Base-by-base conservation (phyloP, 2,888 invertebrate species). In the Pollenia labialis region DNA sequence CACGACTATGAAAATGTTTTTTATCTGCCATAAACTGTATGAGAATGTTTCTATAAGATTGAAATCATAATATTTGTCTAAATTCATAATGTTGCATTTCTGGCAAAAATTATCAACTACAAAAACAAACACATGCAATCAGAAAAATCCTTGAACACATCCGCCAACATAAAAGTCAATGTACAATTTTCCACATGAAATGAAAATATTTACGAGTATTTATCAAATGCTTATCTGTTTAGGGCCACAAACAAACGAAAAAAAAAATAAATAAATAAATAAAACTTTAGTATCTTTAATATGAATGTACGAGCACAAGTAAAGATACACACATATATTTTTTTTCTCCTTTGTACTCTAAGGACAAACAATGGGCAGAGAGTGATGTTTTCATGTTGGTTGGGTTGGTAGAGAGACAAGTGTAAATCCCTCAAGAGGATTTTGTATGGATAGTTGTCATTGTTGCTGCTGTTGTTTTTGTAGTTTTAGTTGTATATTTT, bases 51-150 rank as follows among this genome's bases (percentile, higher is more conserved):
- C 42, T 48, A 32, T 18, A 48, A 69, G 42, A 85, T 74, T 85
- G 60, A 85, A 82, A 85, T 85, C 82, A 79, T 85, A 76, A 85
- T 81, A 71, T 85, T 85, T 85, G 85, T 82, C 85, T 82, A 74
- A 79, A 75, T 74, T 85, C 82, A 85, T 85, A 85, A 85, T 79
- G 74, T 82, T 85, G 76, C 69, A 75, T 50, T 71, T 69, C 62
- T 81, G 18, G 18, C 23, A 58, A 42, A 64, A 83, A 16, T 54
- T 54, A 52, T 76, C 23, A 75, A n/a, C 16, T 58, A 23, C 46
- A 76, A 52, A 11, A 11, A 8, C 23, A 44, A 10, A 54, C n/a
- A 64, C 18, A 77, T 42, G 10, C 1, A 18, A 54, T n/a, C 46
- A 81, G 23, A 23, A 23, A 18, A 3, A 54, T 52, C 4, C 12